Evolutionary conservation across 2,797 vertebrate species (phyloP).

Genomic region (Phrynocephalus guinanensis): DNA sequence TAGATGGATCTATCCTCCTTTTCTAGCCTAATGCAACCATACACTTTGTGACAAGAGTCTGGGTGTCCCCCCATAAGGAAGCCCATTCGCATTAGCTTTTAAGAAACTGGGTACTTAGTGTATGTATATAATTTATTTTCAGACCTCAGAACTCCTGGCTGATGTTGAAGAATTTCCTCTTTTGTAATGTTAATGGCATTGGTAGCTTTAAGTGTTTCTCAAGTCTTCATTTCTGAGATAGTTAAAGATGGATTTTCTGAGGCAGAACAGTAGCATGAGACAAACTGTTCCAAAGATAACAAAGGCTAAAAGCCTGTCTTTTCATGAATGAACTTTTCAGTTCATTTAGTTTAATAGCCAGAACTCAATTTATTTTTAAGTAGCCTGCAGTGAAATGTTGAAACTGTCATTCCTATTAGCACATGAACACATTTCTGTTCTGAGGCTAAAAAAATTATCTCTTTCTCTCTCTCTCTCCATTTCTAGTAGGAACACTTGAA

Average conservation of each 20-base stretch:
- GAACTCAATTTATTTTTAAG: conserved; percentile 46
- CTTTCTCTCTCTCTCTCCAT: background rate
- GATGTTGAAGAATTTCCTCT: background rate
- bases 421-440: conserved; percentile 31
- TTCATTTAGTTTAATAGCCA: conserved; percentile 56
- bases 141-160: background rate
- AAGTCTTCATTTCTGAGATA: background rate
- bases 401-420: conserved; percentile 46
- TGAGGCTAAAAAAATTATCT: conserved; percentile 49
- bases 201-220: background rate
- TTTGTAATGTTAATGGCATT: background rate
- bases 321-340: conserved; percentile 45
- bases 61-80: background rate
- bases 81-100: too few relatives aligned
- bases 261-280: conserved; percentile 13
- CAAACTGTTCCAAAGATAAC: conserved; percentile 60
- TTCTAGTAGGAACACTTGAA: background rate
- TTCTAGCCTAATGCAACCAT: background rate
- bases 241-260: conserved; percentile 13
- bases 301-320: conserved; percentile 26
- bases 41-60: background rate
- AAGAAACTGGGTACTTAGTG: too few relatives aligned
- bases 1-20: background rate
- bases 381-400: conserved; percentile 55
- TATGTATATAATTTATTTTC: background rate